Evolutionary conservation across 2,113 vertebrate genomes (phyloP), one percentile per base, ranked within the genome.

Genomic region (Daphoenositta chrysoptera): DNA sequence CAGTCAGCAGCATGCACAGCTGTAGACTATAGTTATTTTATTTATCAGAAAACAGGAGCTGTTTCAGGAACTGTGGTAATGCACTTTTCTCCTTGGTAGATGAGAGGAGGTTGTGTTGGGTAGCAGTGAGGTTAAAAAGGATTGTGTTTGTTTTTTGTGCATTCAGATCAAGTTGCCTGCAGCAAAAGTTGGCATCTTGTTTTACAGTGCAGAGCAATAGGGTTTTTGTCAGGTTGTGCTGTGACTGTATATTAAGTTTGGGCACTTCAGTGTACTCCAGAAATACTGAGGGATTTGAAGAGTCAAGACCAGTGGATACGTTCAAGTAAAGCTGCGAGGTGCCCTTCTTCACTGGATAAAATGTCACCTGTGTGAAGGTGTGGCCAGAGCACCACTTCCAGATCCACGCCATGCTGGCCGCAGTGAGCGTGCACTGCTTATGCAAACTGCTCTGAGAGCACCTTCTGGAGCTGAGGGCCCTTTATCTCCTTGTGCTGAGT

Each of bases 341-440:
- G 23, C n/a, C 21, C 1, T 79, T 84, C 7, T 61, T 54, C 14
- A 7, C 11, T 17, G 70, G 48, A 23, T 35, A 13, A 23, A 47
- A 19, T 37, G 47, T 73, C 33, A 30, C 4, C 11, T 17, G 19
- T 23, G 31, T 5, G 24, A n/a, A 35, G 39, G 14, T 73, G 26
- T 6, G 53, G 44, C 39, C 10, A 12, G 37, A 68, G 63, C 45
- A 27, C 8, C 0, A 0, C 42, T 68, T 54, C 5, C 14, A 60
- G 51, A 2, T 19, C 12, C 0, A 0, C 22, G 24, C 37, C 2
- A 0, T 28, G 44, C 44, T 6, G 9, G 35, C 50, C 22, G 17
- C 15, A 19, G 47, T 28, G 17, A 12, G 47, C 35, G 58, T 33
- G 35, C 8, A 6, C 5, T 0, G 15, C 48, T 91, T 87, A 72